phyloP scores from a whole-genome alignment of 2,888 invertebrate genomes.

The Cataglyphis cursor region DNA sequence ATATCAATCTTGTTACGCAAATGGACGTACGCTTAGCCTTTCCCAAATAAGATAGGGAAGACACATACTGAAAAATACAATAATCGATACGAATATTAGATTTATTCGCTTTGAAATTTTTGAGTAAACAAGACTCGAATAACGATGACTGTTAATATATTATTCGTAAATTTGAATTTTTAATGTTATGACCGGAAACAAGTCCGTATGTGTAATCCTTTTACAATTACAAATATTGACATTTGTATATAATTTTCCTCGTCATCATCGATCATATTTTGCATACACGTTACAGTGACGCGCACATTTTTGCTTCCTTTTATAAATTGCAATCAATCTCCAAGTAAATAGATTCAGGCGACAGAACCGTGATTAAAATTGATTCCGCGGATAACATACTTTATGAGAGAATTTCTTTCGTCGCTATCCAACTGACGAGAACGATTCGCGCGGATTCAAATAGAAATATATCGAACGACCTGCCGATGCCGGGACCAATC shows the following conservation, averaged over 20 bases:
- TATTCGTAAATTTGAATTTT: neutral
- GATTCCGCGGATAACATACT: conserved; percentile 48
- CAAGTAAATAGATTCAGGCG: conserved; percentile 51
- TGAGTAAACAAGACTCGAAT: neutral
- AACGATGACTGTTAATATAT: neutral
- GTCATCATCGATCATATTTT: conserved; percentile 13
- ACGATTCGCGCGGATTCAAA: conserved; percentile 51
- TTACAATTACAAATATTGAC: conserved; percentile 20
- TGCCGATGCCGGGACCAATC: conserved; percentile 48
- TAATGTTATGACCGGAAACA: neutral
- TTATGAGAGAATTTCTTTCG: conserved; percentile 54
- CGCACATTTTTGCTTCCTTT: conserved; percentile 15
- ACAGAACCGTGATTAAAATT: conserved; percentile 55
- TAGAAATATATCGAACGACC: conserved; percentile 49
- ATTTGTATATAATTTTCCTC: neutral
- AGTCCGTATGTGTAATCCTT: neutral
- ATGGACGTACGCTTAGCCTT: neutral
- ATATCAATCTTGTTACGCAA: conserved; percentile 21
- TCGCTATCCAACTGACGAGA: conserved; percentile 37
- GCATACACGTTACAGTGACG: conserved; percentile 20
- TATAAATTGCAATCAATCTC: conserved; percentile 44
- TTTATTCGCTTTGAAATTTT: neutral
- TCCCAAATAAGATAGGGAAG: neutral
- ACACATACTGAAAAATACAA: neutral
- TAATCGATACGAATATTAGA: conserved; percentile 1